Conservation (phyloP, 2,888 invertebrate genomes). For the Antheraea assamensis region DNA sequence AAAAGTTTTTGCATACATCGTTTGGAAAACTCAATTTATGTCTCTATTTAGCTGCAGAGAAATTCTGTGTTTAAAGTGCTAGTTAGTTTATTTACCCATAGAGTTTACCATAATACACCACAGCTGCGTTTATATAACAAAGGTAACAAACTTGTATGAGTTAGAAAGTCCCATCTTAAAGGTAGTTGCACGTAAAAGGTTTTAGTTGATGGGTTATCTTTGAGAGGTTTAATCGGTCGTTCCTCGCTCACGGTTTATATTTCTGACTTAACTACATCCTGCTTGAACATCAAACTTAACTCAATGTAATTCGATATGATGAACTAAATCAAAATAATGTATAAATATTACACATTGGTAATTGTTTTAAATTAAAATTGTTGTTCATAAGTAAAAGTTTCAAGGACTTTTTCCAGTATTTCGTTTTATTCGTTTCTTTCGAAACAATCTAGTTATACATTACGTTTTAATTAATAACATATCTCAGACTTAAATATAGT, state of each 20-base stretch:
- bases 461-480: neutral
- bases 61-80: neutral
- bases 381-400: neutral
- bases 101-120: neutral
- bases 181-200: neutral
- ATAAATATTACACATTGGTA: neutral
- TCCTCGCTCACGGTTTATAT: conserved; percentile 34
- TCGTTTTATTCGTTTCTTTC: conserved; percentile 1
- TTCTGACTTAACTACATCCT: conserved; percentile 34
- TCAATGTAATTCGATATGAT: conserved; percentile 17
- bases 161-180: conserved; percentile 21
- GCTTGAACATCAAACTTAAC: conserved; percentile 36
- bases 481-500: neutral
- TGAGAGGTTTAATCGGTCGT: conserved; percentile 28
- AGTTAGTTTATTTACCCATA: neutral
- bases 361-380: neutral
- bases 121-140: neutral
- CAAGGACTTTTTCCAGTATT: neutral
- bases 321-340: neutral
- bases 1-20: too few species aligned
- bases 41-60: too few species aligned
- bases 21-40: too few species aligned
- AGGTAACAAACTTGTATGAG: neutral
- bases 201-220: conserved; percentile 23
- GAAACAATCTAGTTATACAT: neutral